Percentiles rank a stretch among this genome's conserved stretches.
phyloP scores from a whole-genome alignment of 2,113 vertebrate species.

The Microcebus griseorufus region DNA sequence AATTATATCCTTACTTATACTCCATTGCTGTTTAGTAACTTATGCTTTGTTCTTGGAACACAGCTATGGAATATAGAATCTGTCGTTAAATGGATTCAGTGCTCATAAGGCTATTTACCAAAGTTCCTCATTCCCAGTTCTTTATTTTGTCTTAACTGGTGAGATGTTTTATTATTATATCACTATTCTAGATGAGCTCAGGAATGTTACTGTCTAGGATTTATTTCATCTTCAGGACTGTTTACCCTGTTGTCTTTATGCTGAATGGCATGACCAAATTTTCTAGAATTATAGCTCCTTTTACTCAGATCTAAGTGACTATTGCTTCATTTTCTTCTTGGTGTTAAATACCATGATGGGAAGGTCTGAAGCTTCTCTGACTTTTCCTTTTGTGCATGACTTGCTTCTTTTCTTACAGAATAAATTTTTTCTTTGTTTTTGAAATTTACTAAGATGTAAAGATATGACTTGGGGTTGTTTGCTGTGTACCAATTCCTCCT shows the following conservation, averaged over 20 bases:
- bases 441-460: background rate
- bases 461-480: background rate
- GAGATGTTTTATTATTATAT: background rate
- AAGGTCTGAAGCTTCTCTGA: background rate
- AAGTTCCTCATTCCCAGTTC: background rate
- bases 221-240: background rate
- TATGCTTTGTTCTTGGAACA: background rate
- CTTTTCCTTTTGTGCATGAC: background rate
- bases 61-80: background rate
- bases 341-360: background rate
- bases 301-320: background rate
- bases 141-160: background rate
- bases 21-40: background rate
- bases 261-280: background rate
- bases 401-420: background rate
- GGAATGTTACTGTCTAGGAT: background rate
- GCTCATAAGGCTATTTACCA: background rate
- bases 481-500: background rate
- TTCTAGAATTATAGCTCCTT: background rate
- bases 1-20: background rate
- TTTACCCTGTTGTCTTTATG: background rate
- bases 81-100: fast-evolving
- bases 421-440: background rate
- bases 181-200: background rate
- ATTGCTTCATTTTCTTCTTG: background rate